These are phyloP conservation scores for Sipha maydis DNA, from an alignment of 2,888 invertebrate species.

Conservation along the genomic window DNA sequence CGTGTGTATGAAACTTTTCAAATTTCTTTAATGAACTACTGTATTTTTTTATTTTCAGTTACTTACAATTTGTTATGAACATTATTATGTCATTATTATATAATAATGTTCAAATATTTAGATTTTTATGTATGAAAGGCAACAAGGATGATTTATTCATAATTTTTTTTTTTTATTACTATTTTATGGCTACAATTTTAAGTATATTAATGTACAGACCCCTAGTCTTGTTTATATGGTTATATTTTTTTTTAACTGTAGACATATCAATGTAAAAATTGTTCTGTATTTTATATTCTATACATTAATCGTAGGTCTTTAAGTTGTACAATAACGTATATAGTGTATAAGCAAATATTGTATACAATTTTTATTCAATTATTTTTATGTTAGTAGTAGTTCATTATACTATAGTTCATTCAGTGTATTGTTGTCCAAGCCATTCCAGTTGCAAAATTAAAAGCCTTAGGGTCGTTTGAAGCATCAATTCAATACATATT, in stretches of 20 bases:
- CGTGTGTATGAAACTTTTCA: background rate
- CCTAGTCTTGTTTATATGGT: constrained; percentile 26
- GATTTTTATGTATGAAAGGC: constrained; percentile 10
- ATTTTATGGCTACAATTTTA: constrained; percentile 4
- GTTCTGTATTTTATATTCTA: constrained; percentile 29
- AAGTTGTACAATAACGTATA: constrained; percentile 36
- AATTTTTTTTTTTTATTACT: constrained; percentile 5
- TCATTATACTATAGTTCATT: constrained; percentile 4
- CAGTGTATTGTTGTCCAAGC: background rate
- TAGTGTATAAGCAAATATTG: background rate
- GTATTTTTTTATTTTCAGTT: constrained; percentile 20
- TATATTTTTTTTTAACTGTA: constrained; percentile 20
- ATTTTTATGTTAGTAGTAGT: constrained; percentile 7
- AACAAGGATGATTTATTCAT: background rate
- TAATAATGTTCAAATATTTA: constrained; percentile 1
- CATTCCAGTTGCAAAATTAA: background rate
- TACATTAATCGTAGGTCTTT: constrained; percentile 45
- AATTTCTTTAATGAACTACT: constrained; percentile 5
- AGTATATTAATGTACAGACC: background rate
- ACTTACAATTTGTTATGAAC: background rate
- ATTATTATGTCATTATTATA: constrained; percentile 2
- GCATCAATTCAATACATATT: background rate
- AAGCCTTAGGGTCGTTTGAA: background rate
- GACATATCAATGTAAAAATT: constrained; percentile 32
- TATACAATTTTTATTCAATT: constrained; percentile 1